Conservation (phyloP, 2,797 vertebrate genomes). For the Pipistrellus nathusii region DNA sequence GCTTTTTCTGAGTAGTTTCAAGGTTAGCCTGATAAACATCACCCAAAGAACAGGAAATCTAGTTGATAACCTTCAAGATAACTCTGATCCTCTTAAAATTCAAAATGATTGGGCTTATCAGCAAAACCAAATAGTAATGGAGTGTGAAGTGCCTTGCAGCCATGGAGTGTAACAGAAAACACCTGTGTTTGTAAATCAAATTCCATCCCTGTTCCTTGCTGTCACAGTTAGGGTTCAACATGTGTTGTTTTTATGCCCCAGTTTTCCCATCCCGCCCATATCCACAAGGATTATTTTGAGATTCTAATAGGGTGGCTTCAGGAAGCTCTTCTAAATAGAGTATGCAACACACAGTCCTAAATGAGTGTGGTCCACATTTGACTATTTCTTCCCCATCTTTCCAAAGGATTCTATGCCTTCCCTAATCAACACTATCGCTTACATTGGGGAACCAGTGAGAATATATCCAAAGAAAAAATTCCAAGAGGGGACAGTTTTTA, state of each 20-base stretch:
- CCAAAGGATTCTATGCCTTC: background rate
- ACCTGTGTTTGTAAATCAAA: background rate
- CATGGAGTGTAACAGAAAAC: background rate
- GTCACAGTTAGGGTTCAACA: background rate
- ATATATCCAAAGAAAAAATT: background rate
- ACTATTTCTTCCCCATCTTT: background rate
- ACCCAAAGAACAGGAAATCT: conserved; percentile 60
- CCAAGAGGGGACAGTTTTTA: background rate
- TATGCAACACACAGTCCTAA: background rate
- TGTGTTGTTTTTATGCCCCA: background rate
- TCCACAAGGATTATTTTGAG: background rate
- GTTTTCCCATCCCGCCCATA: background rate
- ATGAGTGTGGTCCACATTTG: background rate
- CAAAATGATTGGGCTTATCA: conserved; percentile 52
- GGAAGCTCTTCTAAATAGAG: background rate
- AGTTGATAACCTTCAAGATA: conserved; percentile 60
- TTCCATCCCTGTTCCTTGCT: background rate
- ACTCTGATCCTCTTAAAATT: conserved; percentile 54
- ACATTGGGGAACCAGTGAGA: background rate
- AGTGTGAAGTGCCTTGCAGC: background rate
- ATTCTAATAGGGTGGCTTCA: background rate
- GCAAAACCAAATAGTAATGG: background rate
- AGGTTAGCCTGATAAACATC: conserved; percentile 67
- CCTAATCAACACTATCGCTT: background rate
- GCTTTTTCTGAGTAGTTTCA: conserved; percentile 48